These are phyloP conservation scores for Sphaerodactylus townsendi DNA, from an alignment of 2,113 vertebrate genomes.

Conservation along the genomic window DNA sequence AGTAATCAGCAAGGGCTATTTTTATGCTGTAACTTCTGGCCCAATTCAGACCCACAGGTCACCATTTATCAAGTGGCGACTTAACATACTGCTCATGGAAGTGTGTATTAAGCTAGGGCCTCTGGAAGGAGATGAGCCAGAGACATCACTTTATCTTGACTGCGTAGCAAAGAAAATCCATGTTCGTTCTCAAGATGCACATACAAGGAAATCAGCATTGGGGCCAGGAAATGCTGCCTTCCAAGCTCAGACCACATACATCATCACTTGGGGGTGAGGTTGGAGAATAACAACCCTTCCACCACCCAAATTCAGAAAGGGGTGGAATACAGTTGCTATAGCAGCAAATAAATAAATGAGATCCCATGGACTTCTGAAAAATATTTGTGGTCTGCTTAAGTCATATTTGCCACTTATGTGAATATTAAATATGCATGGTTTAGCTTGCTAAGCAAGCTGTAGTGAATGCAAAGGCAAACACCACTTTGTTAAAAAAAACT, in stretches of 20 bases:
- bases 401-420: conserved; percentile 78
- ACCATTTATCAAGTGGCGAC: not conserved
- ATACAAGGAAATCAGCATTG: conserved; percentile 50
- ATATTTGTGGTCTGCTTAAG: conserved; percentile 84
- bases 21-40: not conserved
- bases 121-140: too few species aligned
- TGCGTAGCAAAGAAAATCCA: conserved; percentile 20
- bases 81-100: not conserved
- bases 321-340: conserved; percentile 81
- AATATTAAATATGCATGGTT: conserved; percentile 69
- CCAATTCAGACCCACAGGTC: not conserved
- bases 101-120: not conserved
- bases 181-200: conserved; percentile 47
- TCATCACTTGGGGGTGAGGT: conserved; percentile 61
- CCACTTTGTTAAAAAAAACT: not conserved
- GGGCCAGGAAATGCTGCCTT: conserved; percentile 51
- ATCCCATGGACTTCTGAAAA: conserved; percentile 83
- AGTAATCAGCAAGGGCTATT: not conserved
- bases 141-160: not conserved
- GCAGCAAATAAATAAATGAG: conserved; percentile 83
- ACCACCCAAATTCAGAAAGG: conserved; percentile 56
- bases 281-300: not conserved
- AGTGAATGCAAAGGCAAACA: conserved; percentile 33
- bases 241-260: conserved; percentile 74
- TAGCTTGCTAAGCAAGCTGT: conserved; percentile 50